phyloP scores from a whole-genome alignment of 2,888 invertebrate genomes.

The Crepidodera aurea region DNA sequence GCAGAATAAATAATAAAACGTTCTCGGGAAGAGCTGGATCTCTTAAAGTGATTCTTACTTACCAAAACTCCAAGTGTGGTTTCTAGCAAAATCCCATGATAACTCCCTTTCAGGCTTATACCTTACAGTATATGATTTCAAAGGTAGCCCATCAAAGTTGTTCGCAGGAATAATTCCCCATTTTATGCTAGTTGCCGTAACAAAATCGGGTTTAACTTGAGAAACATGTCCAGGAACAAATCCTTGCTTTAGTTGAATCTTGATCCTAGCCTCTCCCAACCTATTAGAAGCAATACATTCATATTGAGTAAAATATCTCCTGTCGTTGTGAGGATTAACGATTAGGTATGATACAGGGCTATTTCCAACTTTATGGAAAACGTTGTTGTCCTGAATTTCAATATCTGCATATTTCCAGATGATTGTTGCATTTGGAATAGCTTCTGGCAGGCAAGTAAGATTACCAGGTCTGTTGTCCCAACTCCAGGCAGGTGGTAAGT shows the following conservation, averaged over 20 bases:
- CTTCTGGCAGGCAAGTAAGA: conserved; percentile 85
- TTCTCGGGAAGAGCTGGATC: too few species aligned
- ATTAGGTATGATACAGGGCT: conserved; percentile 78
- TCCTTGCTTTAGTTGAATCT: conserved; percentile 43
- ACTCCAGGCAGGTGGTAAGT: conserved; percentile 79
- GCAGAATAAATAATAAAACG: too few species aligned
- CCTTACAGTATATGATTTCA: conserved; percentile 76
- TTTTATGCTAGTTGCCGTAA: conserved; percentile 85
- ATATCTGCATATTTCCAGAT: conserved; percentile 73
- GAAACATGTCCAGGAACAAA: conserved; percentile 70
- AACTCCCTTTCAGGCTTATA: conserved; percentile 75
- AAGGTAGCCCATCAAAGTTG: conserved; percentile 78
- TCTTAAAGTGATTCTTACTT: too few species aligned
- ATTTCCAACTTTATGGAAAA: conserved; percentile 54
- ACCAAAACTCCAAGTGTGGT: conserved; percentile 81
- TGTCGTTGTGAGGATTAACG: conserved; percentile 72
- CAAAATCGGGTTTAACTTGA: conserved; percentile 72
- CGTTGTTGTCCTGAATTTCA: conserved; percentile 46
- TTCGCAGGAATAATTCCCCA: conserved; percentile 81
- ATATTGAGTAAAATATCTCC: conserved; percentile 75
- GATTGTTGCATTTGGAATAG: conserved; percentile 90
- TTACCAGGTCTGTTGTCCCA: conserved; percentile 86
- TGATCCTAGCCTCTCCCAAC: conserved; percentile 75
- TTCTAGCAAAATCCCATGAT: conserved; percentile 74
- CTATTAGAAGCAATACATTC: conserved; percentile 83